Percentiles rank a stretch among this genome's conserved stretches.
These are phyloP conservation scores for Scaptomyza tumidula DNA, from an alignment of 2,888 invertebrate genomes.

Conservation along the genomic window DNA sequence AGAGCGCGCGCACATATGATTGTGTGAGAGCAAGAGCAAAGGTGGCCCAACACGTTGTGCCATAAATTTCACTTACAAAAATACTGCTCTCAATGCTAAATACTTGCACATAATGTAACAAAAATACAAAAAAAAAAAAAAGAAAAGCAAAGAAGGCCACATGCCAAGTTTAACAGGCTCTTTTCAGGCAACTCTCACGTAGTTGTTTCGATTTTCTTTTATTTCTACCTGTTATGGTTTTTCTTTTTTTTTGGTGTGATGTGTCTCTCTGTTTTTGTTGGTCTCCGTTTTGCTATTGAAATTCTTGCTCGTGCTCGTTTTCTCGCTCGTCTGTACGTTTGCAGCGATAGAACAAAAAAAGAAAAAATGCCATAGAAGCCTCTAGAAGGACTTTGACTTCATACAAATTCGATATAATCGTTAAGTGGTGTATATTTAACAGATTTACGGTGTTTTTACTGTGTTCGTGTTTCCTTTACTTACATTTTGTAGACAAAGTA, in stretches of 20 bases:
- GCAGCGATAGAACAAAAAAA: neutral
- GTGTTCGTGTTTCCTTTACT: conserved; percentile 23
- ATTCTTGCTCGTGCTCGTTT: conserved; percentile 36
- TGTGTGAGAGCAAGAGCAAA: conserved; percentile 10
- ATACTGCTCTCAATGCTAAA: conserved; percentile 28
- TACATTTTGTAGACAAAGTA: conserved; percentile 24
- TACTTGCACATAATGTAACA: conserved; percentile 23
- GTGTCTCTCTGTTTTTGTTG: conserved; percentile 55
- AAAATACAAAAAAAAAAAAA: neutral
- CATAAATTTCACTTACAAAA: conserved; percentile 30
- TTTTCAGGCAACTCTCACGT: neutral
- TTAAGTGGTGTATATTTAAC: neutral
- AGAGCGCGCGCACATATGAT: conserved; percentile 8
- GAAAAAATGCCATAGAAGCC: conserved; percentile 14
- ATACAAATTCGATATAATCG: neutral
- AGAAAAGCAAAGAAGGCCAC: conserved; percentile 11
- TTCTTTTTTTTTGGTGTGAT: neutral
- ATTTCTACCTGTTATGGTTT: neutral
- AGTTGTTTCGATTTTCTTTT: neutral
- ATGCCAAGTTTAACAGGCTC: conserved; percentile 7
- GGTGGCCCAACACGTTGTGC: conserved; percentile 10
- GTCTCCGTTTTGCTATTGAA: conserved; percentile 39
- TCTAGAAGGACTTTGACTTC: neutral
- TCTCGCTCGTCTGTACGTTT: conserved; percentile 6
- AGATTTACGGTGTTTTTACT: neutral